Conservation (phyloP, 2,797 vertebrate species). For the Phoebastria nigripes region DNA sequence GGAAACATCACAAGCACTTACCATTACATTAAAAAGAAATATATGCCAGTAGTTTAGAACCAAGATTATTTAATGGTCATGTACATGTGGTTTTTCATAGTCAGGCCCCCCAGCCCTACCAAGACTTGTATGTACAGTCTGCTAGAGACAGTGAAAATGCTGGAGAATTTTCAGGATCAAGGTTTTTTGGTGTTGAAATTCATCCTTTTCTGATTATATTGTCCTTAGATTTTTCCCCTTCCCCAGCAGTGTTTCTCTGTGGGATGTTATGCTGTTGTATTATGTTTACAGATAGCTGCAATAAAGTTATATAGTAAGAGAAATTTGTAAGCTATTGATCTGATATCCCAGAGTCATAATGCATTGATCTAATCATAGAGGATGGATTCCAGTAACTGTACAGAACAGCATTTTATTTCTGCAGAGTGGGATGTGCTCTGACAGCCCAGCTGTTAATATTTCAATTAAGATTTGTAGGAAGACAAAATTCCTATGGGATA, state of each 20-base stretch:
- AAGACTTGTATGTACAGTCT: neutral
- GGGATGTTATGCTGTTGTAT: neutral
- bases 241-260: neutral
- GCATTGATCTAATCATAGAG: neutral
- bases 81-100: neutral
- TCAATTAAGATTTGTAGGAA: neutral
- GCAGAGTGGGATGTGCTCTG: neutral
- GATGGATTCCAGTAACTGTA: neutral
- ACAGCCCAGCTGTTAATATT: neutral
- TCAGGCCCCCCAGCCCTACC: neutral
- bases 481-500: neutral
- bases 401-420: neutral
- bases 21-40: neutral
- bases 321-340: slow-evolving; percentile 8
- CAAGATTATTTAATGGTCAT: neutral
- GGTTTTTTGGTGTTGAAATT: neutral
- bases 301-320: neutral
- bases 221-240: neutral
- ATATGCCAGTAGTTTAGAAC: neutral
- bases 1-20: neutral
- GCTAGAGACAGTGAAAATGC: neutral
- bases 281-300: slow-evolving; percentile 2
- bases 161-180: neutral
- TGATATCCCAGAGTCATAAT: neutral
- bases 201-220: neutral